A percentile compares a stretch with the other conserved stretches of the same genome.
These are phyloP conservation scores for Sussaba pulchella DNA, from an alignment of 2,888 invertebrate genomes.

Conservation along the genomic window DNA sequence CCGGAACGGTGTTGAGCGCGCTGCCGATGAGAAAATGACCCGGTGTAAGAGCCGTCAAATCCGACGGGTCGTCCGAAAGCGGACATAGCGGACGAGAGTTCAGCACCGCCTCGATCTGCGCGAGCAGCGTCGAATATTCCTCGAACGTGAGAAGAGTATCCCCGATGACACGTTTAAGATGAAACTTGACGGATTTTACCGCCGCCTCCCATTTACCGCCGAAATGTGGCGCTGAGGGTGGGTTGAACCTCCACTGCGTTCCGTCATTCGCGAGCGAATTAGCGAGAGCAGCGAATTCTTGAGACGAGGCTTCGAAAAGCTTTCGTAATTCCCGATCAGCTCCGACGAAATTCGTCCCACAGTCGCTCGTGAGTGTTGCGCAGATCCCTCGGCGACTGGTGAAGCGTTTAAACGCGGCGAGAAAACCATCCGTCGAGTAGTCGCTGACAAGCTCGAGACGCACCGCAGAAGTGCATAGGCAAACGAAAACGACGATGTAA, in stretches of 20 bases:
- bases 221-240: slow-evolving; percentile 77
- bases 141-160: slow-evolving; percentile 72
- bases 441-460: slow-evolving; percentile 70
- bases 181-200: slow-evolving; percentile 77
- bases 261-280: slow-evolving; percentile 54
- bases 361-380: slow-evolving; percentile 53
- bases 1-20: slow-evolving; percentile 40
- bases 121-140: slow-evolving; percentile 74
- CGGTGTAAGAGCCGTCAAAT: slow-evolving; percentile 63
- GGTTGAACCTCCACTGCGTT: slow-evolving; percentile 76
- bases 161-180: slow-evolving; percentile 73
- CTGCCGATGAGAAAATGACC: slow-evolving; percentile 25
- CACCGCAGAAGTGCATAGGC: slow-evolving; percentile 67
- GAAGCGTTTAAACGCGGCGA: slow-evolving; percentile 68
- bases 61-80: slow-evolving; percentile 63
- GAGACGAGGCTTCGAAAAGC: slow-evolving; percentile 24
- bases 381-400: slow-evolving; percentile 65
- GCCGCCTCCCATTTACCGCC: slow-evolving; percentile 80
- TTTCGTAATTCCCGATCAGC: slow-evolving; percentile 50
- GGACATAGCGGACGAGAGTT: slow-evolving; percentile 76
- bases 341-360: slow-evolving; percentile 54
- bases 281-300: slow-evolving; percentile 9
- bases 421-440: slow-evolving; percentile 64
- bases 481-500: slow-evolving; percentile 69
- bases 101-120: slow-evolving; percentile 76